Percentiles rank a stretch among this genome's conserved stretches.
These are phyloP conservation scores for Melanotus villosus DNA, from an alignment of 2,888 invertebrate genomes.

Conservation along the genomic window DNA sequence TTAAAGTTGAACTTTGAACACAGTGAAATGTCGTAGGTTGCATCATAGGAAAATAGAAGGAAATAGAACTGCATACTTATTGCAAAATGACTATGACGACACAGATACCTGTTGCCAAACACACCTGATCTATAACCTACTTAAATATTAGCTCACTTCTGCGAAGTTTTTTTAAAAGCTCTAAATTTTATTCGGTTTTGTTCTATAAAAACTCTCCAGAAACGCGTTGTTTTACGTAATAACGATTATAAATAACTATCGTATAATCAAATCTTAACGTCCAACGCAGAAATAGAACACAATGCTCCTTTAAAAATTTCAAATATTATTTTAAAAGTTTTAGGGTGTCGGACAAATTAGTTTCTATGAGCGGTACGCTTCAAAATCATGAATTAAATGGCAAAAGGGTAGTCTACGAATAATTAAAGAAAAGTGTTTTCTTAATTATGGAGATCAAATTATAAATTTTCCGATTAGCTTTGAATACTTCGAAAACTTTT, in stretches of 20 bases:
- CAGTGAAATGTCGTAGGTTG: constrained; percentile 22
- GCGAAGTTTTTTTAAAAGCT: constrained; percentile 6
- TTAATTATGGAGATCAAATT: no score
- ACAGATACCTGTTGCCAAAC: constrained; percentile 37
- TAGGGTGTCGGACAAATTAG: no score
- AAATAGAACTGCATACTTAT: constrained; percentile 38
- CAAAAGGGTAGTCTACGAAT: no score
- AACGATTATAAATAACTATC: constrained; percentile 12
- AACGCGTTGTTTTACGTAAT: constrained; percentile 2
- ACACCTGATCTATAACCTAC: constrained; percentile 34
- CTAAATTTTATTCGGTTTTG: constrained; percentile 16
- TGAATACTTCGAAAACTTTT: no score
- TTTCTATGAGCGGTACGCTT: no score
- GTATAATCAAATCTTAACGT: constrained; percentile 13
- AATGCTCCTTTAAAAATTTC: not conserved
- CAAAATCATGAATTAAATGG: no score
- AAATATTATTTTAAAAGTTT: no score
- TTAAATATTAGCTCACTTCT: constrained; percentile 13
- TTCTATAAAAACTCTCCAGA: constrained; percentile 19
- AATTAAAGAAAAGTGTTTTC: no score
- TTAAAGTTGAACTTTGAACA: no score
- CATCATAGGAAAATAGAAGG: constrained; percentile 10
- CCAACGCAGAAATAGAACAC: constrained; percentile 18
- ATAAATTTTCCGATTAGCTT: no score
- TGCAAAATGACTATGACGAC: constrained; percentile 37